These are phyloP conservation scores for Odontomachus brunneus DNA, from an alignment of 1,140 invertebrate genomes.

Conservation along the genomic window DNA sequence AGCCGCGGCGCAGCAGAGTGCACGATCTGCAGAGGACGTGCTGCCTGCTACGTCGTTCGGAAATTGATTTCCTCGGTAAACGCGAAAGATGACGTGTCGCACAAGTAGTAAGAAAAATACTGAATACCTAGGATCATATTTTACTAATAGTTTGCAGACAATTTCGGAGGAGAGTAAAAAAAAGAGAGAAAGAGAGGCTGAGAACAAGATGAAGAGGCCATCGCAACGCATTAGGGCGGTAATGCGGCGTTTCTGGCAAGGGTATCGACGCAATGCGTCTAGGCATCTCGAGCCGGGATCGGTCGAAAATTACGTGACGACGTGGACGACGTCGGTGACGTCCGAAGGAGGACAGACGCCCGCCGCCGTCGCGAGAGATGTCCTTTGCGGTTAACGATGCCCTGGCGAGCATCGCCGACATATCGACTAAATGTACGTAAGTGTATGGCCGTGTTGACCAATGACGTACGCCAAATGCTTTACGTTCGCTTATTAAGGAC, in stretches of 20 bases:
- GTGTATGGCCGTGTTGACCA: constrained; percentile 4
- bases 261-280: constrained; percentile 77
- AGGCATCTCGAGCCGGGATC: constrained; percentile 16
- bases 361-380: background rate
- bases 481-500: constrained; percentile 51
- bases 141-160: background rate
- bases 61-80: background rate
- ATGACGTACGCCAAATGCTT: constrained; percentile 40
- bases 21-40: constrained; percentile 9
- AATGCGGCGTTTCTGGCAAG: constrained; percentile 77
- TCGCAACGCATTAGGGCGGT: constrained; percentile 44
- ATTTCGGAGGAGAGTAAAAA: background rate
- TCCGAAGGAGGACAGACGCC: background rate
- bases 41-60: background rate
- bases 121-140: background rate
- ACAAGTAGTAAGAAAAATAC: no score
- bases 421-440: background rate
- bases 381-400: background rate
- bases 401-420: background rate
- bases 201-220: constrained; percentile 4
- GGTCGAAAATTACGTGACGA: constrained; percentile 35
- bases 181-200: background rate
- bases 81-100: background rate
- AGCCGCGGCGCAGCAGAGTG: background rate
- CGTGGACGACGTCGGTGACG: constrained; percentile 8